Conservation (phyloP, 2,888 invertebrate genomes). For the Agrypnus murinus region DNA sequence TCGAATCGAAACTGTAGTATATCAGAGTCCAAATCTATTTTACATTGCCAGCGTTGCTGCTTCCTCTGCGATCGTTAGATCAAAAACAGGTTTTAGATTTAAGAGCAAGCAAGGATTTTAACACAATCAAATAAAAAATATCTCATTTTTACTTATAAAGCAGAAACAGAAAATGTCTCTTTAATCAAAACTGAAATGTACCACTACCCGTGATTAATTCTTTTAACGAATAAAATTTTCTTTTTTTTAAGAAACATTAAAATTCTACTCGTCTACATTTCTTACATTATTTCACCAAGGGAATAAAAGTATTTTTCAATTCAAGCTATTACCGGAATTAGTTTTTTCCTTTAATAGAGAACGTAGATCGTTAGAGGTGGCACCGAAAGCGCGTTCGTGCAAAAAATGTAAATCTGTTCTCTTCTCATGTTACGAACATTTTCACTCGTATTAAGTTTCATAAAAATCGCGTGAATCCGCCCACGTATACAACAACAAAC, state of each 20-base stretch:
- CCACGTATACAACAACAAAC: neutral
- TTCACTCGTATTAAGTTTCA: conserved; percentile 20
- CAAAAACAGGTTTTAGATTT: conserved; percentile 29
- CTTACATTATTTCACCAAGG: conserved; percentile 21
- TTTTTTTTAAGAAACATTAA: conserved; percentile 1
- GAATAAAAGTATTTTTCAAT: conserved; percentile 41
- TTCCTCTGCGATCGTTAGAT: conserved; percentile 37
- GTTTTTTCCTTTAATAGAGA: conserved; percentile 41
- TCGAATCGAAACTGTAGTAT: conserved; percentile 41
- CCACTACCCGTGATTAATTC: neutral
- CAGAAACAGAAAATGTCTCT: neutral
- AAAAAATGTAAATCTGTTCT: conserved; percentile 43
- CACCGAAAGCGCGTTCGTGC: conserved; percentile 41
- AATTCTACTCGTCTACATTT: conserved; percentile 25
- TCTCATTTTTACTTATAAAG: neutral
- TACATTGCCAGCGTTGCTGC: conserved; percentile 40
- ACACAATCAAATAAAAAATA: conserved; percentile 2
- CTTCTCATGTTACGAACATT: conserved; percentile 38
- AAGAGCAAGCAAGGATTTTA: conserved; percentile 3
- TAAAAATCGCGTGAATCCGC: conserved; percentile 9
- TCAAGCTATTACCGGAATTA: conserved; percentile 39
- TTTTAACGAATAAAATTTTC: neutral
- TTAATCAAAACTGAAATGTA: conserved; percentile 2
- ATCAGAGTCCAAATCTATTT: conserved; percentile 45
- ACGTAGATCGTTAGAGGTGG: conserved; percentile 34